Evolutionary conservation across 2,888 invertebrate genomes (phyloP).

Genomic region (Acronicta alni): DNA sequence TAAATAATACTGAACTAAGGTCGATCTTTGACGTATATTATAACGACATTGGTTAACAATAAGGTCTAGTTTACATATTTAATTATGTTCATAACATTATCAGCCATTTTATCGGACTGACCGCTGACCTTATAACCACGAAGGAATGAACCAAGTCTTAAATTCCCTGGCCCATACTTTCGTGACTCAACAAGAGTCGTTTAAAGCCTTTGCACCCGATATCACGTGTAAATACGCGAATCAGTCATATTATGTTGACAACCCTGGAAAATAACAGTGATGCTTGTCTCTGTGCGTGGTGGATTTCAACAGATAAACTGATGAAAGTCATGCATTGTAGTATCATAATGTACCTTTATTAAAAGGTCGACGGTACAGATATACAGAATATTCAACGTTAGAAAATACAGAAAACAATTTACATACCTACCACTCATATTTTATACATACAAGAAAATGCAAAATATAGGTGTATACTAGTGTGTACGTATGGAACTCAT

Average conservation of each 20-base stretch:
- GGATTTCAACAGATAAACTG: slow-evolving; percentile 42
- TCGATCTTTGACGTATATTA: not conserved
- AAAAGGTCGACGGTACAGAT: too few relatives aligned
- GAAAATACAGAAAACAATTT: too few relatives aligned
- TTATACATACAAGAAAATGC: too few relatives aligned
- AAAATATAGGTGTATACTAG: too few relatives aligned
- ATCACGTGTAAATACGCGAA: slow-evolving; percentile 49
- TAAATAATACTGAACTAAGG: too few relatives aligned
- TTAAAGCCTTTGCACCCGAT: slow-evolving; percentile 35
- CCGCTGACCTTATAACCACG: slow-evolving; percentile 27
- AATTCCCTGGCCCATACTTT: slow-evolving; percentile 35
- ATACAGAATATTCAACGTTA: too few relatives aligned
- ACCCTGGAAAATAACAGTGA: slow-evolving; percentile 44
- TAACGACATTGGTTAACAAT: slow-evolving; percentile 4
- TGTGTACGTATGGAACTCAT: too few relatives aligned
- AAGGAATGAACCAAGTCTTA: slow-evolving; percentile 26
- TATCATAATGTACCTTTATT: too few relatives aligned
- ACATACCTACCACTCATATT: too few relatives aligned
- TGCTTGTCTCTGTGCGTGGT: slow-evolving; percentile 33
- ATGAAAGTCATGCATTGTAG: slow-evolving; percentile 44
- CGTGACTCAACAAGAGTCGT: slow-evolving; percentile 45
- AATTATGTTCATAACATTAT: slow-evolving; percentile 39
- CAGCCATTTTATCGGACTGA: slow-evolving; percentile 40
- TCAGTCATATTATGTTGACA: slow-evolving; percentile 50
- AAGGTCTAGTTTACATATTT: slow-evolving; percentile 26